Conservation (phyloP, 2,888 invertebrate genomes). For the Megamerina dolium region DNA sequence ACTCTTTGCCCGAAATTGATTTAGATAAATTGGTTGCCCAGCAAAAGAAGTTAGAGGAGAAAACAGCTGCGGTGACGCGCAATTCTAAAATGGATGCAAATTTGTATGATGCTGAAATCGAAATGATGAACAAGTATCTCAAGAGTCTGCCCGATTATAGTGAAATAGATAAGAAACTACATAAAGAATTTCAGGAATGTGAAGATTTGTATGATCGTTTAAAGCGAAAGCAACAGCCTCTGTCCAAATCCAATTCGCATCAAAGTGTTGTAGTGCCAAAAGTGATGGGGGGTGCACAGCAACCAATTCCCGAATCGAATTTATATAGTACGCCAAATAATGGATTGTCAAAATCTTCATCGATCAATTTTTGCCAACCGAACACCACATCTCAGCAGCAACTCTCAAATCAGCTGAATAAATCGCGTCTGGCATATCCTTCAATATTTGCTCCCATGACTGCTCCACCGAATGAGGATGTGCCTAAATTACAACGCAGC, state of each 20-base stretch:
- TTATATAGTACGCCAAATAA: constrained; percentile 1
- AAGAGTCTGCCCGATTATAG: constrained; percentile 49
- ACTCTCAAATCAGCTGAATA: constrained; percentile 14
- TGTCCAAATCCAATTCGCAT: constrained; percentile 45
- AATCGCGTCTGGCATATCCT: constrained; percentile 41
- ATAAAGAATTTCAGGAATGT: constrained; percentile 48
- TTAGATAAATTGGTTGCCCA: constrained; percentile 36
- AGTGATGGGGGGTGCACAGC: background rate
- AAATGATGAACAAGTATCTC: constrained; percentile 51
- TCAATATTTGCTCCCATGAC: constrained; percentile 33
- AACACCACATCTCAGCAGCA: constrained; percentile 11
- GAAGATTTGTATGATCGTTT: constrained; percentile 47
- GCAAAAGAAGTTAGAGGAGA: constrained; percentile 38
- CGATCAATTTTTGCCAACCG: constrained; percentile 31
- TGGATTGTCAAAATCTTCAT: constrained; percentile 34
- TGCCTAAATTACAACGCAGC: constrained; percentile 42
- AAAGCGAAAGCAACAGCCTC: constrained; percentile 33
- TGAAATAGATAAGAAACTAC: constrained; percentile 46
- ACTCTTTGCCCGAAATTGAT: constrained; percentile 26
- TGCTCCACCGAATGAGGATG: constrained; percentile 19
- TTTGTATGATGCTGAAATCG: constrained; percentile 48
- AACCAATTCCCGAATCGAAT: background rate
- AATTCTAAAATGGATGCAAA: constrained; percentile 41
- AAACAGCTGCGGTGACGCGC: constrained; percentile 33
- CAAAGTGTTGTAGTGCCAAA: constrained; percentile 31